Percentiles rank a stretch among this genome's conserved stretches.
Evolutionary conservation across 2,113 vertebrate species (phyloP).

Genomic region (Machaerirhynchus nigripectus): DNA sequence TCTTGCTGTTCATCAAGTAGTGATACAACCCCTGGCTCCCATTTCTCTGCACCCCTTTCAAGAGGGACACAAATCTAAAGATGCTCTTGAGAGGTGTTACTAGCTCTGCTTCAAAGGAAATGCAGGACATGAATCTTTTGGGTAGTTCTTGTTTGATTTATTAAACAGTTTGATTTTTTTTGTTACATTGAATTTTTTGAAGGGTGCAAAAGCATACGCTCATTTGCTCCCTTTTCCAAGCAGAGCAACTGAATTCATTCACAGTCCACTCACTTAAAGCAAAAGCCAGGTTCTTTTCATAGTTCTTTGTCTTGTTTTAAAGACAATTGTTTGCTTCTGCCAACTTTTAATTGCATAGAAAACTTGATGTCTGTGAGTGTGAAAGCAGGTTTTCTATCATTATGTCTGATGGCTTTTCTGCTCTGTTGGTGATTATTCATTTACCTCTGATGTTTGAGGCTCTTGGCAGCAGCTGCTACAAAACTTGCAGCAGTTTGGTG

Average conservation of each 20-base stretch:
- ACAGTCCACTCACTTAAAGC: not conserved
- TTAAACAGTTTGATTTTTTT: not conserved
- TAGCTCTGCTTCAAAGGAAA: not conserved
- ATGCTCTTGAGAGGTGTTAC: not conserved
- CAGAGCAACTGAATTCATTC: not conserved
- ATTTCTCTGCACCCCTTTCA: not conserved
- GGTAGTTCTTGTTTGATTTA: not conserved
- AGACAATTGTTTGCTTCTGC: slow-evolving; percentile 52
- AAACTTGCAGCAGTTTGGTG: not conserved
- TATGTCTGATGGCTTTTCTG: slow-evolving; percentile 46
- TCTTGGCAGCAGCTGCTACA: not conserved
- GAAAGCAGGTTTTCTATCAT: slow-evolving; percentile 56
- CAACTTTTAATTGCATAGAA: slow-evolving; percentile 35
- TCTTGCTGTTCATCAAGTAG: not conserved
- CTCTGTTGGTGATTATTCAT: slow-evolving; percentile 49
- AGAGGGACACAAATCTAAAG: not conserved
- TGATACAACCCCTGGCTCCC: not conserved
- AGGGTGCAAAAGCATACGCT: not conserved
- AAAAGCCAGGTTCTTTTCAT: not conserved
- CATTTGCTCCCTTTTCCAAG: not conserved
- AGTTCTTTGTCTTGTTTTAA: slow-evolving; percentile 27
- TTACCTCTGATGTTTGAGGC: not conserved
- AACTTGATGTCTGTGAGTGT: not conserved
- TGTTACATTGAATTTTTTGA: not conserved
- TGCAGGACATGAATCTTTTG: not conserved